Evolutionary conservation across 2,888 invertebrate species (phyloP).

Genomic region (Amorpha juglandis): DNA sequence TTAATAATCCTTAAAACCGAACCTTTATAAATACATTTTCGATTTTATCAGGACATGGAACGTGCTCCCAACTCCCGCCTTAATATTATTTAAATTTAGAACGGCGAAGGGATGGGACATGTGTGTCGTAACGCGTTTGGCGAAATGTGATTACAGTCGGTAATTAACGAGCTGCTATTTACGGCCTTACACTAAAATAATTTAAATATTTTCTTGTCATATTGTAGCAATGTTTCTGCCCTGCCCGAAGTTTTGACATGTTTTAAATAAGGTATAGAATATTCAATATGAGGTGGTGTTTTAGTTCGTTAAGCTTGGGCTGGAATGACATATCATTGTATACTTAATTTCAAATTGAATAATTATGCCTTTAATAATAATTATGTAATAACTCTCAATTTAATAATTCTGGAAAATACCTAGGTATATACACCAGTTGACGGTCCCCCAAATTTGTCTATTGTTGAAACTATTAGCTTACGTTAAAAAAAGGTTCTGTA

Average conservation of each 20-base stretch:
- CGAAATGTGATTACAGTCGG: slow-evolving; percentile 83
- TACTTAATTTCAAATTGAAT: too few species aligned
- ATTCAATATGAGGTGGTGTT: neutral
- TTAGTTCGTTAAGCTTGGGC: neutral
- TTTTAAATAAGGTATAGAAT: neutral
- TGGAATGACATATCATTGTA: too few species aligned
- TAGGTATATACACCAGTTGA: too few species aligned
- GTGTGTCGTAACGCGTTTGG: slow-evolving; percentile 83
- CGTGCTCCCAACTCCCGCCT: slow-evolving; percentile 73
- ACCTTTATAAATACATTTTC: slow-evolving; percentile 75
- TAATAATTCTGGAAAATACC: too few species aligned
- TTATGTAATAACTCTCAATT: too few species aligned
- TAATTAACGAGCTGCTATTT: slow-evolving; percentile 82
- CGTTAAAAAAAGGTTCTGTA: too few species aligned
- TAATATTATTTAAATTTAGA: slow-evolving; percentile 82
- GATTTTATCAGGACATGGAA: slow-evolving; percentile 73
- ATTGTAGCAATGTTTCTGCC: slow-evolving; percentile 37
- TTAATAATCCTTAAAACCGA: slow-evolving; percentile 44
- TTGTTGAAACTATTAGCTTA: too few species aligned
- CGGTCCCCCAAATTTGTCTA: too few species aligned
- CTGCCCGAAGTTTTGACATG: neutral
- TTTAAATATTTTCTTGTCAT: slow-evolving; percentile 67
- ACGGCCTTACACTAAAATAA: slow-evolving; percentile 58
- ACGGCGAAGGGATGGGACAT: slow-evolving; percentile 83
- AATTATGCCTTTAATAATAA: too few species aligned